Base-by-base conservation (phyloP, 2,888 invertebrate species). In the Thereva unica region DNA sequence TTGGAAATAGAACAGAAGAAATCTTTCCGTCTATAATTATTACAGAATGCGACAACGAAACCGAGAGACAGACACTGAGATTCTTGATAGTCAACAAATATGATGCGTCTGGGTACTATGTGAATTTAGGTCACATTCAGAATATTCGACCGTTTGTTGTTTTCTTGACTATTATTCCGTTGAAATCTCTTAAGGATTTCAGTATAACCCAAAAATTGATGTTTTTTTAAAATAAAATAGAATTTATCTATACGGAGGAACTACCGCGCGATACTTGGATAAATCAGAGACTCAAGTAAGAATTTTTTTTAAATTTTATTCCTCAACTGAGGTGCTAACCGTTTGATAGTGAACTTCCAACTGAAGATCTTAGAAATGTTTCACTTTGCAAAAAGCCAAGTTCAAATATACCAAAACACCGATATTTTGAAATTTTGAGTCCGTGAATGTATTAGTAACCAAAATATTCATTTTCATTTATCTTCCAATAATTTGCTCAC, bases 331-430 rank as follows among this genome's bases (percentile, higher is more conserved):
- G 71, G 70, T 71, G 70, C 70, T 70, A 69, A 70, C 71, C 70
- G 71, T 69, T 67, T 68, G 67, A 66, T 68, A 54, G 65, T 67
- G 57, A 70, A 67, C 52, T 64, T 70, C 55, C 64, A 68, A 71
- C 71, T 71, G 71, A 71, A 63, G 49, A 56, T 67, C 53, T 41
- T 40, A 53, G 52, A 67, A 63, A 55, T 45, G 50, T 23, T 53
- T 49, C 38, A 56, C 59, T 40, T 23, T 64, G 66, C 64, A 68
- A 65, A 68, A 68, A 63, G 35, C 44, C 50, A 61, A 61, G 49
- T 41, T 50, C 23, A 50, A 50, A 40, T 50, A 50, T 12, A 61
- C 61, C 50, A 49, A 61, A 41, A 61, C 61, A 61, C 61, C 12
- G 61, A 61, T 40, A 40, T 3, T 50, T 37, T n/a, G 41, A 59